phyloP scores from a whole-genome alignment of 1,140 invertebrate species.

The Gonioctena quinquepunctata region DNA sequence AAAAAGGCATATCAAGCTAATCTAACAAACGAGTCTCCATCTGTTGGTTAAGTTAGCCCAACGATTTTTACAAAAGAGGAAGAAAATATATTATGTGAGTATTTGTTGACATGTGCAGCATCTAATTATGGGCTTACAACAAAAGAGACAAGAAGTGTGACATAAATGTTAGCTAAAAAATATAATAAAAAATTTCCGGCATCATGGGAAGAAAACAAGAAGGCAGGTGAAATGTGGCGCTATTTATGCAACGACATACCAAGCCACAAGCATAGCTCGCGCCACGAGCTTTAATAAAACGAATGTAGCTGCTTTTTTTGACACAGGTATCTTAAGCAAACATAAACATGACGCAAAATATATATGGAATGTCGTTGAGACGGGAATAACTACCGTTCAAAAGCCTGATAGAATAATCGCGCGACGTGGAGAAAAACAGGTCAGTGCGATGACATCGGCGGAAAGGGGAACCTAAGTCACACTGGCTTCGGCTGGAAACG shows the following conservation, averaged over 20 bases:
- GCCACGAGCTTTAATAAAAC: conserved; percentile 58
- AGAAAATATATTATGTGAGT: conserved; percentile 13
- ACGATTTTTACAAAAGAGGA: conserved; percentile 21
- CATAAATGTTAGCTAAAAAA: conserved; percentile 39
- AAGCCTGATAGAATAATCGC: conserved; percentile 46
- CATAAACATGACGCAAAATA: conserved; percentile 38
- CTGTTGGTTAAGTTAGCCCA: not conserved
- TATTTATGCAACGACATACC: conserved; percentile 57
- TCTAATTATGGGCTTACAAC: conserved; percentile 36
- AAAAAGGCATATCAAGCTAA: not conserved
- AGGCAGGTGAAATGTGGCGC: conserved; percentile 42
- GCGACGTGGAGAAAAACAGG: conserved; percentile 52
- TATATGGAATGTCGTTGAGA: conserved; percentile 48
- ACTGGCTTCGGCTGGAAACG: conserved; percentile 48
- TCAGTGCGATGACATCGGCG: conserved; percentile 53
- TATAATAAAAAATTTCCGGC: conserved; percentile 33
- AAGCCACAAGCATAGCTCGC: conserved; percentile 57
- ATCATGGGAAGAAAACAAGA: conserved; percentile 40
- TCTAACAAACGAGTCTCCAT: not conserved
- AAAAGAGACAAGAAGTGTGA: conserved; percentile 32
- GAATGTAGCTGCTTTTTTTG: conserved; percentile 51
- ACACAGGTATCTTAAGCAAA: conserved; percentile 49
- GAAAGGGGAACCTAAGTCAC: conserved; percentile 53
- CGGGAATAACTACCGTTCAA: conserved; percentile 57
- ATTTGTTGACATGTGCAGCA: conserved; percentile 9